Evolutionary conservation across 2,888 invertebrate genomes (phyloP).

Genomic region (Philonicus albiceps): DNA sequence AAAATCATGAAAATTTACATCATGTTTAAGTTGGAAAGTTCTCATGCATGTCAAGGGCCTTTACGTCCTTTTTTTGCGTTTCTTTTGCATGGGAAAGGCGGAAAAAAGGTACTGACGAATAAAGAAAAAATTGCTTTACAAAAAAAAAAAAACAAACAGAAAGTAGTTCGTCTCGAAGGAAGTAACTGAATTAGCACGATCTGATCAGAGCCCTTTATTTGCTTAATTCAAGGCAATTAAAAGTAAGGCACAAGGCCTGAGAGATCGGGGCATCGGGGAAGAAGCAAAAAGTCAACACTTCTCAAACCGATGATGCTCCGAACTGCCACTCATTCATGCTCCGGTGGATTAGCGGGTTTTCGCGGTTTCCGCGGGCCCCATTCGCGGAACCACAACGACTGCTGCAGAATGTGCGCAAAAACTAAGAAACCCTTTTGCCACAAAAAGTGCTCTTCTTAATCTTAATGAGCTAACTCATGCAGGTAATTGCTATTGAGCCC

Average conservation of each 20-base stretch:
- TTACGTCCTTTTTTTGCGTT: background rate
- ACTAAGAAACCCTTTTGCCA: background rate
- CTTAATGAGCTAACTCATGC: constrained; percentile 35
- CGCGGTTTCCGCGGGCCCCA: background rate
- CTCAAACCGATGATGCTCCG: background rate
- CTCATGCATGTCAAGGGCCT: background rate
- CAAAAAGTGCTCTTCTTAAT: constrained; percentile 25
- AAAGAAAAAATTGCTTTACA: background rate
- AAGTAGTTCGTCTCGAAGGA: background rate
- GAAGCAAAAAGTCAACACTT: constrained; percentile 11
- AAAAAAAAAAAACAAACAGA: background rate
- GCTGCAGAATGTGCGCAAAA: background rate
- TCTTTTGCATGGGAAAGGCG: background rate
- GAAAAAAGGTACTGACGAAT: background rate
- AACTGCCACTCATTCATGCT: background rate
- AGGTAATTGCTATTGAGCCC: constrained; percentile 36
- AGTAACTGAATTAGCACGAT: constrained; percentile 15
- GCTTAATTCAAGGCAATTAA: constrained; percentile 24
- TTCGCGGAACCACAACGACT: background rate
- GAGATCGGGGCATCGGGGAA: background rate
- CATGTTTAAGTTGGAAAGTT: background rate
- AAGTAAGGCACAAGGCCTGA: constrained; percentile 11
- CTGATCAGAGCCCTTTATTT: constrained; percentile 11
- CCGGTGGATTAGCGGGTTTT: background rate
- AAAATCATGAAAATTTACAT: background rate